These are phyloP conservation scores for Wiebesia pumilae DNA, from an alignment of 1,140 invertebrate genomes.

Conservation along the genomic window DNA sequence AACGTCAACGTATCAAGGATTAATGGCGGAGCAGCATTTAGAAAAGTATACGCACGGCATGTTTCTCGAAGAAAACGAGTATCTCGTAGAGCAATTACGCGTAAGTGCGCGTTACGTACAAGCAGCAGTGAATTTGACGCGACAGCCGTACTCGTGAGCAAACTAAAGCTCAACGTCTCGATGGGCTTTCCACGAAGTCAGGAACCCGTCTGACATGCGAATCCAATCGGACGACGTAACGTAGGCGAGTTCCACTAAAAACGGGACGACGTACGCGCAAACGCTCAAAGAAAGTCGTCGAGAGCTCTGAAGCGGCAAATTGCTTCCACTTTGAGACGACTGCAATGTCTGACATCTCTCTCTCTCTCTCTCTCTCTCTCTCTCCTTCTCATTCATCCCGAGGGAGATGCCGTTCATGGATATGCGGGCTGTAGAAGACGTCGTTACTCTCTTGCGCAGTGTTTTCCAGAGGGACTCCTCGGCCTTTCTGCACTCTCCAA, in stretches of 20 bases:
- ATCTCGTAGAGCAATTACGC: too few species aligned
- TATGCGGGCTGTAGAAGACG: neutral
- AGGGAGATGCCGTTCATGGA: neutral
- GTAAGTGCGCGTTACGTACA: too few species aligned
- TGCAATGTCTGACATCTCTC: slow-evolving; percentile 32
- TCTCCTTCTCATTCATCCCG: slow-evolving; percentile 21
- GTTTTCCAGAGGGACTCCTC: slow-evolving; percentile 13
- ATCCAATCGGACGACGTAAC: too few species aligned
- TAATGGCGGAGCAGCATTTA: too few species aligned
- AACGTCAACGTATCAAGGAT: too few species aligned
- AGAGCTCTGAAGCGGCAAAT: slow-evolving; percentile 28
- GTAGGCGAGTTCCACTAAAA: neutral
- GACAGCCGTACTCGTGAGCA: too few species aligned
- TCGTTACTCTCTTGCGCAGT: slow-evolving; percentile 13
- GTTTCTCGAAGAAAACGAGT: too few species aligned
- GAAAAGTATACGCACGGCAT: too few species aligned
- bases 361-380: neutral
- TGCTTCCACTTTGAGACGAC: slow-evolving; percentile 36
- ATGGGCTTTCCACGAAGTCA: too few species aligned
- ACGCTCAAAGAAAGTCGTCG: neutral
- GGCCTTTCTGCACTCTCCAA: neutral
- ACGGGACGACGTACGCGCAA: neutral
- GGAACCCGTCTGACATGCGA: too few species aligned
- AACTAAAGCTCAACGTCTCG: too few species aligned
- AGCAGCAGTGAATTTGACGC: too few species aligned